Evolutionary conservation across 2,113 vertebrate species (phyloP), one percentile per base, ranked within the genome.

Genomic region (Litocranius walleri): DNA sequence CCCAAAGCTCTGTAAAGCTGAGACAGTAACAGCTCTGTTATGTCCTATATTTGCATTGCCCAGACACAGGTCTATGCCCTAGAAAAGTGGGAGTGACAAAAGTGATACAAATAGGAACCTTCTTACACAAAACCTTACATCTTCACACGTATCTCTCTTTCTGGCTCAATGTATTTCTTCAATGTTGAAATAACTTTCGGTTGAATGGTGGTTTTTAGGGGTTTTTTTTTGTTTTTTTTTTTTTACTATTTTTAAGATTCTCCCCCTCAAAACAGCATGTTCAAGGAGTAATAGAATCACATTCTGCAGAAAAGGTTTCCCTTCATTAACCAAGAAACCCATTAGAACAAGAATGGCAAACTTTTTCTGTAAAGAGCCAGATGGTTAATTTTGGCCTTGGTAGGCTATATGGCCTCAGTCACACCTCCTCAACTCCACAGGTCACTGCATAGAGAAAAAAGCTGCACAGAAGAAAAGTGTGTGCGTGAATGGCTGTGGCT

Each of bases 211-310:
- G 1, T 9, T 10, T 10, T 3, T 48, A 7, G 48, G n/a, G n/a
- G n/a, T n/a, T n/a, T n/a, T 48, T 16, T 0, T 1, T 9, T 6
- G 45, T 2, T 1, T n/a, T 21, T 36, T 11, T 67, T 78, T 83
- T 21, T 23, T 40, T 61, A 77, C 27, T 48, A 78, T 48, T 93
- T 78, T 94, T 14, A 94, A 91, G 30, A 61, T 11, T 71, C 30
- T 64, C 27, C 48, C 25, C 62, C 23, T 96, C 57, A 91, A 92
- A 93, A 77, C 12, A 85, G 27, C 48, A 86, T 52, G 27, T 36
- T 67, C 30, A 14, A 85, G 40, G 45, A 77, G 30, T 56, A 78
- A 16, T 15, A 62, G 27, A 91, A 56, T 23, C 23, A 36, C 9
- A 77, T 25, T 81, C 27, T 89, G 48, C 33, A 64, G 50, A 94